A percentile compares a stretch with the other conserved stretches of the same genome.
Evolutionary conservation across 2,888 invertebrate genomes (phyloP).

Genomic region (Miltochrista miniata): DNA sequence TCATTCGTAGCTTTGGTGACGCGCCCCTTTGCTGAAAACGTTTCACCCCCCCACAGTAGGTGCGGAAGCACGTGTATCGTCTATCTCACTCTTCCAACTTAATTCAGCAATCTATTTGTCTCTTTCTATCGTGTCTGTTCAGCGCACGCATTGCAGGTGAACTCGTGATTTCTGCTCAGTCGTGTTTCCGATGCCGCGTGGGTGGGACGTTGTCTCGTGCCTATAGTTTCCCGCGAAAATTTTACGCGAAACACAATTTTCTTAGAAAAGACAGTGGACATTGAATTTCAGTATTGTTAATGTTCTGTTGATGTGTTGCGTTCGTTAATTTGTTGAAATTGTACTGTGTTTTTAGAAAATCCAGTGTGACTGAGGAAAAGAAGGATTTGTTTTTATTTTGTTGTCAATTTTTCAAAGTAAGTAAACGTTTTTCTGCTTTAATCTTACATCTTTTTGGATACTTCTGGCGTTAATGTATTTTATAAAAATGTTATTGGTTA

Average conservation of each 20-base stretch:
- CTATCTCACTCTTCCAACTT: constrained; percentile 47
- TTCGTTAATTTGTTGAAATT: constrained; percentile 52
- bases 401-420: constrained; percentile 38
- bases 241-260: constrained; percentile 45
- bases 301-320: constrained; percentile 56
- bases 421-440: constrained; percentile 20
- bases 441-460: background rate
- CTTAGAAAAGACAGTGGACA: constrained; percentile 28
- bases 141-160: constrained; percentile 83
- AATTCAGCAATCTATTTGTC: constrained; percentile 35
- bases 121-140: constrained; percentile 57
- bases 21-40: constrained; percentile 71
- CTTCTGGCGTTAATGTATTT: too few species aligned
- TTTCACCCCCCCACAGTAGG: constrained; percentile 61
- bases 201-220: constrained; percentile 54
- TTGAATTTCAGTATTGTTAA: constrained; percentile 41
- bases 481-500: too few species aligned
- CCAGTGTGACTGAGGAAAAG: constrained; percentile 46
- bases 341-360: constrained; percentile 47
- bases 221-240: constrained; percentile 75
- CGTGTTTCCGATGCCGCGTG: constrained; percentile 59
- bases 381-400: constrained; percentile 43
- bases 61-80: constrained; percentile 70
- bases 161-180: constrained; percentile 55
- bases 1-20: constrained; percentile 73